Conservation (phyloP, 2,113 vertebrate species). For the Egretta garzetta region DNA sequence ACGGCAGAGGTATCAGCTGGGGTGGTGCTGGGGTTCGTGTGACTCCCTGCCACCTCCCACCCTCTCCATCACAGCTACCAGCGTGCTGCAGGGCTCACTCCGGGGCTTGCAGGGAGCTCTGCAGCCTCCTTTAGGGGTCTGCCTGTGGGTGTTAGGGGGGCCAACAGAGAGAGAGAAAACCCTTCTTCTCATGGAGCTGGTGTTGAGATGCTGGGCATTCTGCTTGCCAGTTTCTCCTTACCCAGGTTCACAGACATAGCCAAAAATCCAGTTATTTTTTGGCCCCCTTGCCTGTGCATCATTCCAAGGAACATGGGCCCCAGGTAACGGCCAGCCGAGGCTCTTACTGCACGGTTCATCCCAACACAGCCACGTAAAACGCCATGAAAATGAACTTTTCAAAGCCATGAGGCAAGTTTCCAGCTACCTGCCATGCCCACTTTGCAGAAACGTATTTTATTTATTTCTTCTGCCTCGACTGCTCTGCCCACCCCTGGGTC, state of each 20-base stretch:
- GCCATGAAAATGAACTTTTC: background rate
- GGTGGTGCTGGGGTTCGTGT: background rate
- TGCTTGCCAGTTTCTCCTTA: background rate
- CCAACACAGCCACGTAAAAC: background rate
- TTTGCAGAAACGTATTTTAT: background rate
- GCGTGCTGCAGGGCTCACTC: fast-evolving
- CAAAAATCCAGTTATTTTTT: background rate
- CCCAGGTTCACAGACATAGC: background rate
- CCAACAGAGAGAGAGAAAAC: background rate
- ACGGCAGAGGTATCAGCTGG: background rate
- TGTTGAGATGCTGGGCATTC: background rate
- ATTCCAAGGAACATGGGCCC: fast-evolving
- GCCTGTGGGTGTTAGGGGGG: background rate
- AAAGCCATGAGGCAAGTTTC: background rate
- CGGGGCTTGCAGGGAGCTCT: background rate
- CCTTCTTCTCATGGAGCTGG: background rate
- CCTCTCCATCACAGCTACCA: background rate
- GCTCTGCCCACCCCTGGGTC: background rate
- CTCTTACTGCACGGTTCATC: background rate
- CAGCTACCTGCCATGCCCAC: background rate
- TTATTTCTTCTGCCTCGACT: background rate
- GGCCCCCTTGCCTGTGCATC: fast-evolving
- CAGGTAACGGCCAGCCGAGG: fast-evolving
- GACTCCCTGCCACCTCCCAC: background rate
- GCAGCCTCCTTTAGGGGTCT: background rate